Evolutionary conservation across 2,113 vertebrate species (phyloP).

Genomic region (Mystacornis crossleyi): DNA sequence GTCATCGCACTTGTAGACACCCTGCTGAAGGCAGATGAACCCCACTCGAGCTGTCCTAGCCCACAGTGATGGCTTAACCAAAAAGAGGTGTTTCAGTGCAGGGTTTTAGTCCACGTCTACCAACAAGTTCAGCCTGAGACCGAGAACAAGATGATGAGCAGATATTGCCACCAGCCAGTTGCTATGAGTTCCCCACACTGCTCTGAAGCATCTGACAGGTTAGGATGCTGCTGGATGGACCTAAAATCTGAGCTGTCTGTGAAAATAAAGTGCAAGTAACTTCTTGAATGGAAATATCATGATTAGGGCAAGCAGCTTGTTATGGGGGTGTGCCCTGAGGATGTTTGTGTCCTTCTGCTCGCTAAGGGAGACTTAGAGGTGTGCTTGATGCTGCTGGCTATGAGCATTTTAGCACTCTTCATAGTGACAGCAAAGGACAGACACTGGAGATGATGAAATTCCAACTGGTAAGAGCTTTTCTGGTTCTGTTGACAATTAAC

Average conservation of each 20-base stretch:
- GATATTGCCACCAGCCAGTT: not conserved
- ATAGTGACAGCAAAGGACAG: not conserved
- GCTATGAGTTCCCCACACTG: not conserved
- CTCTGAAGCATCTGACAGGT: not conserved
- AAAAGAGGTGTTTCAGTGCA: not conserved
- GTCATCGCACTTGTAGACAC: not conserved
- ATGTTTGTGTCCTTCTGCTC: not conserved
- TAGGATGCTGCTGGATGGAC: not conserved
- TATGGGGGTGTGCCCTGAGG: not conserved
- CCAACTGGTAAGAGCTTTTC: not conserved
- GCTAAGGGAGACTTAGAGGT: not conserved
- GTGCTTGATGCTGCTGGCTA: not conserved
- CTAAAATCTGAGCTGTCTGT: not conserved
- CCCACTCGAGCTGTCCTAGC: not conserved
- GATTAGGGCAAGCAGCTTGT: not conserved
- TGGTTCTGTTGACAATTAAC: not conserved
- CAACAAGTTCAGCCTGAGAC: not conserved
- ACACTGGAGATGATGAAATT: not conserved
- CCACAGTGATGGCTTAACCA: not conserved
- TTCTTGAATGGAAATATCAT: not conserved
- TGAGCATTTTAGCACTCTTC: not conserved
- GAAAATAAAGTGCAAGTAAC: not conserved
- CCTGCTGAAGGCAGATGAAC: not conserved
- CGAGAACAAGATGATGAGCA: accelerated
- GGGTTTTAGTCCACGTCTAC: not conserved